Evolutionary conservation across 1,140 invertebrate species (phyloP).

Genomic region (Parasteatoda tepidariorum): DNA sequence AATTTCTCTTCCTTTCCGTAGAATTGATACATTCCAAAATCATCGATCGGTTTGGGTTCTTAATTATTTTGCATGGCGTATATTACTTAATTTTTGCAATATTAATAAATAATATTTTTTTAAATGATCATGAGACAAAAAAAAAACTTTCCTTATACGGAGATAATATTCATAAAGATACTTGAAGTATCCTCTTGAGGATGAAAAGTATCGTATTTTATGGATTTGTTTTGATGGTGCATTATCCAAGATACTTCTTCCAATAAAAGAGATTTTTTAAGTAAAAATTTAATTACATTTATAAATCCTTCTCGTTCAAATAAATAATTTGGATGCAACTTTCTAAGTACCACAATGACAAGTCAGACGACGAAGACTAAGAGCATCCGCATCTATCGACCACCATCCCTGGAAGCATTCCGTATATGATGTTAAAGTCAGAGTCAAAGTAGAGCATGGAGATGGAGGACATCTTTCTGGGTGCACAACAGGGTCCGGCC

Average conservation of each 20-base stretch:
- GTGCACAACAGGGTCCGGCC: constrained; percentile 88
- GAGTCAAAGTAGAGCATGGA: constrained; percentile 94
- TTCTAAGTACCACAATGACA: neutral
- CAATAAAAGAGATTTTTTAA: neutral
- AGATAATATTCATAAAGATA: too few species aligned
- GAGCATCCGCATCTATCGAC: constrained; percentile 92
- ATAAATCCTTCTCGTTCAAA: neutral
- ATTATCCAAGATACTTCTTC: neutral
- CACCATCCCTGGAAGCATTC: constrained; percentile 90
- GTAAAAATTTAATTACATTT: neutral
- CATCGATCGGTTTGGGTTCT: neutral
- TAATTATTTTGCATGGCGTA: neutral
- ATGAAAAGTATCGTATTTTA: neutral
- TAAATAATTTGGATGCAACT: neutral
- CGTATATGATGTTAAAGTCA: constrained; percentile 87
- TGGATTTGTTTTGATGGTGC: neutral
- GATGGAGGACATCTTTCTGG: constrained; percentile 87
- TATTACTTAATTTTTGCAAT: neutral
- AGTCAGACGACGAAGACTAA: constrained; percentile 70
- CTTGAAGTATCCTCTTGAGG: too few species aligned
- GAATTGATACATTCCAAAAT: neutral
- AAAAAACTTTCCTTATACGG: too few species aligned
- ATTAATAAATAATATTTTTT: too few species aligned
- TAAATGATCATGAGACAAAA: too few species aligned
- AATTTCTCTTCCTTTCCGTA: neutral